Conservation (phyloP, 2,797 vertebrate genomes). For the Columba guinea region DNA sequence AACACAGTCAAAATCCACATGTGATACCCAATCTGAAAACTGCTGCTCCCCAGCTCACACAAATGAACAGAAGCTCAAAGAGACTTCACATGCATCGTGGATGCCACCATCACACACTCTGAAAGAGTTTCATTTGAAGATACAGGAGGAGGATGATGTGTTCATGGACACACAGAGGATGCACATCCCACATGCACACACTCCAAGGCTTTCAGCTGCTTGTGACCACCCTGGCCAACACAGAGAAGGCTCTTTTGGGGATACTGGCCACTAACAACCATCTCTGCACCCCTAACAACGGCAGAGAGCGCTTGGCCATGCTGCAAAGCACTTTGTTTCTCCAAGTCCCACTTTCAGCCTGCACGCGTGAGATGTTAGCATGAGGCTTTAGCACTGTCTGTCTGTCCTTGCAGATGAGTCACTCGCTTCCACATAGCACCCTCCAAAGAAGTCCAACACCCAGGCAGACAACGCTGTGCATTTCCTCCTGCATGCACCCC, state of each 20-base stretch:
- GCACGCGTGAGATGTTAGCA: rapidly evolving
- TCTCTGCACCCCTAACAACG: rapidly evolving
- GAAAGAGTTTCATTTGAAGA: neutral
- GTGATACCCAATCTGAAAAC: neutral
- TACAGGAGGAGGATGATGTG: neutral
- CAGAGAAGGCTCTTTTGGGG: neutral
- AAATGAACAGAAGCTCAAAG: neutral
- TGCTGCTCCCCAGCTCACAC: neutral
- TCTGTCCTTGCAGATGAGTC: neutral
- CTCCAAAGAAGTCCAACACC: rapidly evolving
- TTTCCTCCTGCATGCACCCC: rapidly evolving
- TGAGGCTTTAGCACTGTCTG: neutral
- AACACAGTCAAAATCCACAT: neutral
- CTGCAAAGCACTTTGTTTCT: neutral
- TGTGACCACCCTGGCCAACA: neutral
- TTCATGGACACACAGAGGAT: neutral
- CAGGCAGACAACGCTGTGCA: rapidly evolving
- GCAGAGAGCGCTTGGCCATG: rapidly evolving
- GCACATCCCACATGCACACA: neutral
- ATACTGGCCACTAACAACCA: rapidly evolving
- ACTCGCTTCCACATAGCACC: too few relatives aligned
- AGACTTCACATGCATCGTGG: neutral
- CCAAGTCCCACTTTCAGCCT: neutral
- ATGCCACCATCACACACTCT: rapidly evolving
- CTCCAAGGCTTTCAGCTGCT: neutral